A percentile compares a stretch with the other conserved stretches of the same genome.
phyloP scores from a whole-genome alignment of 1,140 invertebrate genomes.

The Drosophila obscura region DNA sequence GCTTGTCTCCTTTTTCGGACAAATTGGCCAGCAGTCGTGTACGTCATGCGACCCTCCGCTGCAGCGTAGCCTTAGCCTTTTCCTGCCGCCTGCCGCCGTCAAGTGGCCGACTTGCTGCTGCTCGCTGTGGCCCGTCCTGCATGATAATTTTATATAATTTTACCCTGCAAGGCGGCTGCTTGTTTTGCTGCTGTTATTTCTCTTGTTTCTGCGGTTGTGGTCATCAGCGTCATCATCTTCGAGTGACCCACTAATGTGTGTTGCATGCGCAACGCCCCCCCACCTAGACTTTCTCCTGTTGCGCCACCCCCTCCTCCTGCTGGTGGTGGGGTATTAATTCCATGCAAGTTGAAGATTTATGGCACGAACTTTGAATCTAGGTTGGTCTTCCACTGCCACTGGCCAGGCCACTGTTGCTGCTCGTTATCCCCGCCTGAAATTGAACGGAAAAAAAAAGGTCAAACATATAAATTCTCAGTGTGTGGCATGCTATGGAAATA shows the following conservation, averaged over 20 bases:
- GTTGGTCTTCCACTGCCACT: slow-evolving; percentile 13
- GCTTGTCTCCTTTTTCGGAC: slow-evolving; percentile 37
- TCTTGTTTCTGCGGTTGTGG: slow-evolving; percentile 26
- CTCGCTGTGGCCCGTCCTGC: slow-evolving; percentile 59
- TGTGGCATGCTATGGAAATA: slow-evolving; percentile 15
- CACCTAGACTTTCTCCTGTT: slow-evolving; percentile 1
- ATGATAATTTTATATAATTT: slow-evolving; percentile 83
- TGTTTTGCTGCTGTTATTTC: slow-evolving; percentile 5
- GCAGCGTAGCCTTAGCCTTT: slow-evolving; percentile 49
- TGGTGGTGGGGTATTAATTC: slow-evolving; percentile 48
- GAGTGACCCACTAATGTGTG: slow-evolving; percentile 59
- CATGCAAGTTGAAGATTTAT: slow-evolving; percentile 58
- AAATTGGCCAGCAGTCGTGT: slow-evolving; percentile 61
- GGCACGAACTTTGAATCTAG: slow-evolving; percentile 63
- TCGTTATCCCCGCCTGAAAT: slow-evolving; percentile 49
- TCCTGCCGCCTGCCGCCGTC: slow-evolving; percentile 49
- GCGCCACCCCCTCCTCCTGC: not conserved
- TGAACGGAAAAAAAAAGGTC: slow-evolving; percentile 42
- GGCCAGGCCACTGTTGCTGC: slow-evolving; percentile 3
- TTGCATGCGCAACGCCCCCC: slow-evolving; percentile 57
- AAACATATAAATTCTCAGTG: slow-evolving; percentile 22
- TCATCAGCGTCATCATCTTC: slow-evolving; percentile 41
- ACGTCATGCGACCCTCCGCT: slow-evolving; percentile 43
- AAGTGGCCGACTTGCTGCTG: slow-evolving; percentile 60
- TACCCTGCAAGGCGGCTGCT: slow-evolving; percentile 45